Evolutionary conservation across 1,140 invertebrate species (phyloP).

Genomic region (Cherax quadricarinatus): DNA sequence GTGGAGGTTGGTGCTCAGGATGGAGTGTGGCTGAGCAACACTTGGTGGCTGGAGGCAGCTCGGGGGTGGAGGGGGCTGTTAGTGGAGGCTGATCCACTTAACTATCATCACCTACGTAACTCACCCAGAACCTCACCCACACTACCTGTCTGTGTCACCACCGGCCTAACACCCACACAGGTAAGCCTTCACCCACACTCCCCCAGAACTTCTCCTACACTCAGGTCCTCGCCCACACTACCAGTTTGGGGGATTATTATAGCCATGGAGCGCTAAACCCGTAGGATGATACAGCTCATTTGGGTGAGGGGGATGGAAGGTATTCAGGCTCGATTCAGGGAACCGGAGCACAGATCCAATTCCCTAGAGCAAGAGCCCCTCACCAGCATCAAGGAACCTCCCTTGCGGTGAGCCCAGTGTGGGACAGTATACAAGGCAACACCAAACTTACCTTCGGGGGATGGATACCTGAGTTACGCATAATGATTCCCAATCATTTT

Average conservation of each 20-base stretch:
- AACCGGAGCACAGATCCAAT: too few relatives aligned
- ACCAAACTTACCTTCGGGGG: not conserved
- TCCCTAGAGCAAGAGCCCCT: too few relatives aligned
- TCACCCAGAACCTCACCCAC: slow-evolving; percentile 21
- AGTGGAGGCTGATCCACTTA: slow-evolving; percentile 38
- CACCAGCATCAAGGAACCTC: too few relatives aligned
- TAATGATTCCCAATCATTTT: not conserved
- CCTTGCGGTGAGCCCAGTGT: not conserved
- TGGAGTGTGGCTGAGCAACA: slow-evolving; percentile 51
- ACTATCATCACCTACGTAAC: slow-evolving; percentile 6
- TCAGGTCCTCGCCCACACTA: not conserved
- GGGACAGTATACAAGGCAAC: not conserved
- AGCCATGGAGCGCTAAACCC: too few relatives aligned
- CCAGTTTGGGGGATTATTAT: too few relatives aligned
- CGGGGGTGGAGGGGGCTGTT: slow-evolving; percentile 33
- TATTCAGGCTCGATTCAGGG: too few relatives aligned
- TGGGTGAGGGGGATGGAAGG: too few relatives aligned
- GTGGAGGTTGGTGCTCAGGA: slow-evolving; percentile 50
- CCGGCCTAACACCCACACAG: slow-evolving; percentile 3
- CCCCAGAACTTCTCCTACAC: not conserved
- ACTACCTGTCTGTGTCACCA: slow-evolving; percentile 16
- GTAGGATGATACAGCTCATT: too few relatives aligned
- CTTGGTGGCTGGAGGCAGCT: slow-evolving; percentile 46
- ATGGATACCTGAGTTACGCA: not conserved
- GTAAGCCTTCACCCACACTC: not conserved